A percentile compares a stretch with the other conserved stretches of the same genome.
These are phyloP conservation scores for Neolamprologus sp. DNA, from an alignment of 2,113 vertebrate genomes.

Conservation along the genomic window DNA sequence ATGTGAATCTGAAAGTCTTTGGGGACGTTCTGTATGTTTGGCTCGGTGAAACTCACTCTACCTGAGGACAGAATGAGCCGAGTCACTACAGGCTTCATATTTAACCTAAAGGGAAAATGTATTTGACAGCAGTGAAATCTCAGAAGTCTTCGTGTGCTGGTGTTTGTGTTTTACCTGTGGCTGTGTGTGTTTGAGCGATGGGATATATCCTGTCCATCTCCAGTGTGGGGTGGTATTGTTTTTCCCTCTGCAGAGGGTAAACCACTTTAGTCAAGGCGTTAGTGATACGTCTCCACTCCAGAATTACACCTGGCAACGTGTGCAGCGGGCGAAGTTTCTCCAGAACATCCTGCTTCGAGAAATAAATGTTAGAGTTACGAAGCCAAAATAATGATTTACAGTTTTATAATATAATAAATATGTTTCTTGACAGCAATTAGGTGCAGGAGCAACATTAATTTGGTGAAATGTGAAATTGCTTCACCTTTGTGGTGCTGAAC, in stretches of 20 bases:
- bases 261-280: constrained; percentile 93
- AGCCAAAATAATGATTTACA: not conserved
- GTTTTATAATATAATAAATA: not conserved
- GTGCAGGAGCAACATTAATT: not conserved
- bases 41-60: constrained; percentile 87
- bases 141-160: not conserved
- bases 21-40: constrained; percentile 96
- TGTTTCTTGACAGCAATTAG: not conserved
- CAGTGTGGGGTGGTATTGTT: constrained; percentile 70
- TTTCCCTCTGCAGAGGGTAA: constrained; percentile 89
- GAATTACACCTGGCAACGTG: constrained; percentile 84
- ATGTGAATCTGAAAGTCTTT: constrained; percentile 95
- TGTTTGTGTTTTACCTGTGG: constrained; percentile 77
- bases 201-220: constrained; percentile 92
- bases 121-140: not conserved
- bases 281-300: constrained; percentile 95
- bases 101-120: not conserved
- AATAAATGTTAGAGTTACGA: not conserved
- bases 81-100: not conserved
- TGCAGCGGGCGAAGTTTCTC: constrained; percentile 87
- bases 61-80: constrained; percentile 64
- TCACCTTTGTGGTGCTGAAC: constrained; percentile 93
- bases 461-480: not conserved
- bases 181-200: constrained; percentile 86
- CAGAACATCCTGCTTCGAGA: constrained; percentile 73